A percentile compares a stretch with the other conserved stretches of the same genome.
These are phyloP conservation scores for Drosophila pallidifrons DNA, from an alignment of 1,140 invertebrate species.

Conservation along the genomic window DNA sequence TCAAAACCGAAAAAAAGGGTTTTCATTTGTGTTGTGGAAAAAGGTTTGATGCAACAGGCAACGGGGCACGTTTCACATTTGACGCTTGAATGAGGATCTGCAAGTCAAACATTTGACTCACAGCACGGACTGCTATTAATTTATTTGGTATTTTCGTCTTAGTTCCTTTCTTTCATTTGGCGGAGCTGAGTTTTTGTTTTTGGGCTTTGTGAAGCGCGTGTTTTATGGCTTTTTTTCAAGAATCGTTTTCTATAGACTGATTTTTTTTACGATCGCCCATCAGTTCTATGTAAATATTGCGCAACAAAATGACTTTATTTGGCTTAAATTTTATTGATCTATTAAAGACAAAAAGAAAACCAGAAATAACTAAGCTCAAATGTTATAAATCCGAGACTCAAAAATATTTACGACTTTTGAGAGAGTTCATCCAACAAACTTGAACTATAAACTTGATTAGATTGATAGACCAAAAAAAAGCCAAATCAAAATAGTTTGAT, in stretches of 20 bases:
- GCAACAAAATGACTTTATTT: constrained; percentile 78
- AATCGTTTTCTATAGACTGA: constrained; percentile 26
- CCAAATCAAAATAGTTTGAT: not conserved
- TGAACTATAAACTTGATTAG: constrained; percentile 76
- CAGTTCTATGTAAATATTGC: constrained; percentile 75
- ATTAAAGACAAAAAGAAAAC: constrained; percentile 51
- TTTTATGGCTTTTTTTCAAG: constrained; percentile 30
- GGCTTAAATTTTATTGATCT: constrained; percentile 67
- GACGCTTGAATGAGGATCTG: constrained; percentile 54
- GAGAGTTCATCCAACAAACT: constrained; percentile 55
- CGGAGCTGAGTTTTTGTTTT: not conserved
- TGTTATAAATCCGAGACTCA: constrained; percentile 12
- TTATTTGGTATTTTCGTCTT: constrained; percentile 41
- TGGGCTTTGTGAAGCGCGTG: constrained; percentile 2
- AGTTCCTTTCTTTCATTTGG: not conserved
- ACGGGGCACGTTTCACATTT: constrained; percentile 71
- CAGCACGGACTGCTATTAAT: constrained; percentile 69
- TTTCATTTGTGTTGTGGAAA: constrained; percentile 17
- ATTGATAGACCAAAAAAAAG: constrained; percentile 23
- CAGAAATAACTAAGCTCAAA: constrained; percentile 19
- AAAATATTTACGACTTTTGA: constrained; percentile 43
- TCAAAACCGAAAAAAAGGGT: constrained; percentile 14
- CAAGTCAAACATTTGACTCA: constrained; percentile 40
- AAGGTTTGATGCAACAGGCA: constrained; percentile 36
- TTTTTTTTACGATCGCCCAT: constrained; percentile 51